These are phyloP conservation scores for Caenorhabditis angaria DNA, from an alignment of 2,888 invertebrate species.

Conservation along the genomic window DNA sequence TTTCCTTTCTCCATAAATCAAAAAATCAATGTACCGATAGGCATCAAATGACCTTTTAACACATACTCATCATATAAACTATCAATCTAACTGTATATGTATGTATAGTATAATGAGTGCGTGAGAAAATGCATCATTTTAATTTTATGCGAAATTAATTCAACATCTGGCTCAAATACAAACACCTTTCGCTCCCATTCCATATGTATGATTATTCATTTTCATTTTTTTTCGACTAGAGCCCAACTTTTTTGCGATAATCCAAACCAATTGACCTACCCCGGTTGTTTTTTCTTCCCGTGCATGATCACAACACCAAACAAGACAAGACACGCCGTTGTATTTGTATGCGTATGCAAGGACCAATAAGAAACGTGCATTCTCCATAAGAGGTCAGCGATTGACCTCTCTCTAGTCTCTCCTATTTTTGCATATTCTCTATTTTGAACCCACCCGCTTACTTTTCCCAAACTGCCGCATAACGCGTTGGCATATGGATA, in stretches of 20 bases:
- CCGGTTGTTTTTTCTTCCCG: background rate
- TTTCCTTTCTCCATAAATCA: no score
- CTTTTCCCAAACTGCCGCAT: background rate
- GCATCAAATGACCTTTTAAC: slow-evolving; percentile 7
- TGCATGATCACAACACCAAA: slow-evolving; percentile 16
- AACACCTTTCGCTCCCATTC: background rate
- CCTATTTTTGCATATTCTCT: slow-evolving; percentile 22
- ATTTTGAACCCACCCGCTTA: background rate
- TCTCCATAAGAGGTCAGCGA: slow-evolving; percentile 11
- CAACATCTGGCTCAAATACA: slow-evolving; percentile 2
- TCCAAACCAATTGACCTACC: slow-evolving; percentile 1
- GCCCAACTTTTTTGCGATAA: background rate
- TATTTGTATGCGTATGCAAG: background rate
- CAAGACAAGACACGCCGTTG: background rate
- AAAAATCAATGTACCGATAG: no score
- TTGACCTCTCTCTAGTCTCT: slow-evolving; percentile 24
- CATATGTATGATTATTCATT: background rate
- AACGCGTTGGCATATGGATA: background rate
- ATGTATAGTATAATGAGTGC: background rate
- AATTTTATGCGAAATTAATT: slow-evolving; percentile 8
- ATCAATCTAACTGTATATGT: no score
- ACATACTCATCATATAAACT: background rate
- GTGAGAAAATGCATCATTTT: background rate
- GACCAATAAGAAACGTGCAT: slow-evolving; percentile 40
- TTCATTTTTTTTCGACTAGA: background rate